Base-by-base conservation (phyloP, 2,797 vertebrate species). In the Gallirallus australis region DNA sequence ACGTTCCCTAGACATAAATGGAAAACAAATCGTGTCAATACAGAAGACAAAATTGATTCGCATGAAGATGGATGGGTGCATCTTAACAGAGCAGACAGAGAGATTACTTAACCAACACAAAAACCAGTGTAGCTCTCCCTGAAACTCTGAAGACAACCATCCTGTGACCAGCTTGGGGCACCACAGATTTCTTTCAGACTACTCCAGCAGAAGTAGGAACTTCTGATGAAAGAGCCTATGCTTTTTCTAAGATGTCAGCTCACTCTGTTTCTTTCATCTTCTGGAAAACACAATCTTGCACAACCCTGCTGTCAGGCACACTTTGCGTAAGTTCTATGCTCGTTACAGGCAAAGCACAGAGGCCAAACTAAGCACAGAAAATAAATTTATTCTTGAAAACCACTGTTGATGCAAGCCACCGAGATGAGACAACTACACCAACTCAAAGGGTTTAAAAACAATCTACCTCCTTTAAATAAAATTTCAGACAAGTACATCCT, bases 1-100 rank as follows among this genome's bases (percentile, higher is more conserved):
- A 99, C 99, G 63, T 98, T 98, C 94, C 99, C 99, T 99, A 97
- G 96, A 97, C 96, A 97, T 50, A 98, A 97, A 97, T 25, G 82
- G 96, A 96, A 97, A 98, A 96, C 94, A 97, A 96, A 95, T 69
- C 12, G 93, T 47, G 92, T 94, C 95, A 97, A 95, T 78, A 95
- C 61, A 84, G 92, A 47, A 85, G 60, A 86, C 90, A 94, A n/a
- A 71, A 92, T 59, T 56, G 91, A 24, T 79, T 82, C 6, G 82
- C 77, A 81, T 14, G 78, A 33, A 86, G 71, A 16, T 24, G 94
- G 86, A 64, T 8, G 71, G 85, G 57, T 30, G 56, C 4, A 12
- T 54, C 93, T 83, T 52, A 61, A 86, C 37, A 12, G 35, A 37
- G 39, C 40, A 35, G 17, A 4, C 37, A 50, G 40, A 30, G 20